Base-by-base conservation (phyloP, 2,888 invertebrate genomes). In the Hyposoter didymator region DNA sequence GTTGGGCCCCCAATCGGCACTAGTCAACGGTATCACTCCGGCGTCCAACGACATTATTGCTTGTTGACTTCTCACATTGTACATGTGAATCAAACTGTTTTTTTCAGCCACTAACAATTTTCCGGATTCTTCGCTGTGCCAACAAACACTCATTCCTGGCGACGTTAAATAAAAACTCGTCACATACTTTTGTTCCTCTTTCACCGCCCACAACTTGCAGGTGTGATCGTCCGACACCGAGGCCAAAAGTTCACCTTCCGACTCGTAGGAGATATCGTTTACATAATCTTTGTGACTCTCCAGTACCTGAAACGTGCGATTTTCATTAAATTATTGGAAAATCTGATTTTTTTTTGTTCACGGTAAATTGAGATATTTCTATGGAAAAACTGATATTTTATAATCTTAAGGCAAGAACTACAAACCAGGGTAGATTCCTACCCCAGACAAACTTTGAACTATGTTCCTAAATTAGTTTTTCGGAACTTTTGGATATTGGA, bases 141-240 rank as follows among this genome's bases (percentile, higher is more conserved):
- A 97, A 89, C 95, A 95, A 0, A 96, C 95, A 5, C 95, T 95
- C 93, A 96, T 95, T 62, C 96, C 96, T 64, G 97, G 96, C 17
- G 97, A 96, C 35, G 95, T 95, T 28, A 97, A 94, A 84, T 95
- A 94, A 90, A 97, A 96, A 52, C 95, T 95, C 6, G 95, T 94
- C 35, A 95, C 92, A 88, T 95, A 95, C 87, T 95, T 94, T 84
- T 94, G 94, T 55, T 95, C 94, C 10, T 94, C 94, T 80, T 94
- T 94, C 5, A 94, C 92, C 45, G 94, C 93, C 97, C 97, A 97
- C 43, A 97, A 94, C 90, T 95, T 95, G 90, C 97, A 97, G 0
- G 96, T 96, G 87, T 96, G 95, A 92, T 97, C 97, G 94, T 97
- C 97, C 88, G 97, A 96, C 1, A 96, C 96, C n/a, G 97, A 97